phyloP scores from a whole-genome alignment of 2,888 invertebrate genomes.

The Sthenelais limicola region DNA sequence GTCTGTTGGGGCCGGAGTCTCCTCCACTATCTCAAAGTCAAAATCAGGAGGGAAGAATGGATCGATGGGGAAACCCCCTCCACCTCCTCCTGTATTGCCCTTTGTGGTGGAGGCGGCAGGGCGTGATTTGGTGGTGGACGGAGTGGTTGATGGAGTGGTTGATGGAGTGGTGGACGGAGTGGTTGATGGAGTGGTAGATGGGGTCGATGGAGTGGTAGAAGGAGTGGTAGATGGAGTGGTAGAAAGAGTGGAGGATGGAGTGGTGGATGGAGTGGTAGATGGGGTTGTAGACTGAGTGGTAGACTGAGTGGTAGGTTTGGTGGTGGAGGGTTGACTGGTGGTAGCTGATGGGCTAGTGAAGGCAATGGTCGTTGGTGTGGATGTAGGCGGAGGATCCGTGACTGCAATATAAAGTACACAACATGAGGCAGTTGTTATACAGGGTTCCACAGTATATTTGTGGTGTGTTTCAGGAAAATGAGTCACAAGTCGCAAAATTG shows the following conservation, averaged over 20 bases:
- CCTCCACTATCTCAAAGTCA: too few relatives aligned
- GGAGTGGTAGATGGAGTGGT: slow-evolving; percentile 11
- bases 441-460: too few relatives aligned
- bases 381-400: slow-evolving; percentile 17
- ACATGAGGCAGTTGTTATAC: too few relatives aligned
- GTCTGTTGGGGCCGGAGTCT: too few relatives aligned
- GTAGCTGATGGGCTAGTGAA: slow-evolving; percentile 10
- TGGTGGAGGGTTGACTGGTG: neutral
- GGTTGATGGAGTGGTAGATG: neutral
- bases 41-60: too few relatives aligned
- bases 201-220: slow-evolving; percentile 1
- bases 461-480: too few relatives aligned
- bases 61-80: too few relatives aligned
- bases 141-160: neutral
- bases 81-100: too few relatives aligned
- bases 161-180: slow-evolving; percentile 2
- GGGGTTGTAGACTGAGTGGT: slow-evolving; percentile 24
- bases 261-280: neutral
- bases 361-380: slow-evolving; percentile 9
- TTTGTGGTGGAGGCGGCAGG: neutral
- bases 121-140: neutral
- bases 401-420: slow-evolving; percentile 25
- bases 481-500: too few relatives aligned
- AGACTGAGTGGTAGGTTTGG: neutral
- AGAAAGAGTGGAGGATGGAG: neutral